These are phyloP conservation scores for Drosophila repletoides DNA, from an alignment of 1,140 invertebrate genomes.

Conservation along the genomic window DNA sequence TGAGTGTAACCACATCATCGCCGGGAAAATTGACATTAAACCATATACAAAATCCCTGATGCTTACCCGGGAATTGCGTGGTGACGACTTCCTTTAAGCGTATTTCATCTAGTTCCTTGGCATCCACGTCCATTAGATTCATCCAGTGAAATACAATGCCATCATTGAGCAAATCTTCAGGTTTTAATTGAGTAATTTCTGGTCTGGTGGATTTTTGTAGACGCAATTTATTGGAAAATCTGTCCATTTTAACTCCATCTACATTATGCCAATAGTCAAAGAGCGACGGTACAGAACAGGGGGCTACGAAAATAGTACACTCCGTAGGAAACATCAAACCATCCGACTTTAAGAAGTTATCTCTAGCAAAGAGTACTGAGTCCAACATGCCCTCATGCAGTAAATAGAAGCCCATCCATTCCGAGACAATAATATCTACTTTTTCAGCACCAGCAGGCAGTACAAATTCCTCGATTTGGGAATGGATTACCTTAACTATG, in stretches of 20 bases:
- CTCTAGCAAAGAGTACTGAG: conserved; percentile 93
- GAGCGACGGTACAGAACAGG: conserved; percentile 87
- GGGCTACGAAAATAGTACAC: conserved; percentile 85
- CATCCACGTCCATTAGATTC: conserved; percentile 84
- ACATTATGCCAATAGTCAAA: conserved; percentile 85
- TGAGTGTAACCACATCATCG: conserved; percentile 84
- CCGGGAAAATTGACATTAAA: conserved; percentile 86
- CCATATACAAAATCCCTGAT: conserved; percentile 89
- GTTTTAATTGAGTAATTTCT: conserved; percentile 83
- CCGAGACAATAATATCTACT: conserved; percentile 98
- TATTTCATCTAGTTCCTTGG: conserved; percentile 83
- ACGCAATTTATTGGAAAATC: conserved; percentile 83
- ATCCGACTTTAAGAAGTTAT: conserved; percentile 92
- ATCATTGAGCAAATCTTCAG: conserved; percentile 84
- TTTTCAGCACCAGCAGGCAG: conserved; percentile 91
- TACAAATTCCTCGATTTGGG: conserved; percentile 88
- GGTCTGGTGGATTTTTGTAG: conserved; percentile 84
- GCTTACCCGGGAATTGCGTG: conserved; percentile 84
- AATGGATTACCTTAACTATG: conserved; percentile 84
- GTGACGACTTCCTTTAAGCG: conserved; percentile 82
- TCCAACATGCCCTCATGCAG: conserved; percentile 99
- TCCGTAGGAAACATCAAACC: conserved; percentile 88
- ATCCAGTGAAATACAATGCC: conserved; percentile 85
- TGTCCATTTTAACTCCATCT: conserved; percentile 84
- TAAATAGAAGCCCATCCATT: conserved; percentile 99